These are phyloP conservation scores for Rhinopomastus cyanomelas DNA, from an alignment of 2,113 vertebrate genomes.

Conservation along the genomic window DNA sequence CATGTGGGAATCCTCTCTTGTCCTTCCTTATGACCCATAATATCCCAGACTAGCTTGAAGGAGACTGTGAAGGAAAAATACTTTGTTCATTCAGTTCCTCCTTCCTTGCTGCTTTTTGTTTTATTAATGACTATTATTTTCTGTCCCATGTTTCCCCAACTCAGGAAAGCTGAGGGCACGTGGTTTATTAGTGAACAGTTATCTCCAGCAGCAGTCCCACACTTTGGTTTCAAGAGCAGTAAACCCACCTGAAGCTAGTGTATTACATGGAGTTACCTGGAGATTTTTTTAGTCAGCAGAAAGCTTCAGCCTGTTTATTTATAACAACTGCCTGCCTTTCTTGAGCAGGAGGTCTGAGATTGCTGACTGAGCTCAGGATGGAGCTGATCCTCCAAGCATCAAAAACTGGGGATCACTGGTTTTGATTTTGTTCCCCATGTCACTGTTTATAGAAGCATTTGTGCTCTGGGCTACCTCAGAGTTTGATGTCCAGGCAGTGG, in stretches of 20 bases:
- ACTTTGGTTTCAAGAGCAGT: constrained; percentile 22
- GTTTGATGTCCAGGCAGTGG: no score
- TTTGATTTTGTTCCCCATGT: no score
- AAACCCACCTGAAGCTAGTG: constrained; percentile 31
- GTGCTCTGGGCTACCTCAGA: no score
- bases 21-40: neutral
- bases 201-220: constrained; percentile 20
- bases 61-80: neutral
- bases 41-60: neutral
- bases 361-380: no score
- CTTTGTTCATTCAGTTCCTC: constrained; percentile 25
- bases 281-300: constrained; percentile 54
- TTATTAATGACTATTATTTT: neutral
- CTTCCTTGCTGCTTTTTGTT: neutral
- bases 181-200: constrained; percentile 48
- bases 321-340: no score
- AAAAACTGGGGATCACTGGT: no score
- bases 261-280: constrained; percentile 20
- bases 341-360: no score
- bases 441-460: no score
- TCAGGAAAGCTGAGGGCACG: constrained; percentile 28
- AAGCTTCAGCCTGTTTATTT: no score
- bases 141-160: neutral
- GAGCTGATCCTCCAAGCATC: no score
- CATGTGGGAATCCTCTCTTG: neutral